Evolutionary conservation across 2,888 invertebrate species (phyloP).

Genomic region (Caenorhabditis sp.): DNA sequence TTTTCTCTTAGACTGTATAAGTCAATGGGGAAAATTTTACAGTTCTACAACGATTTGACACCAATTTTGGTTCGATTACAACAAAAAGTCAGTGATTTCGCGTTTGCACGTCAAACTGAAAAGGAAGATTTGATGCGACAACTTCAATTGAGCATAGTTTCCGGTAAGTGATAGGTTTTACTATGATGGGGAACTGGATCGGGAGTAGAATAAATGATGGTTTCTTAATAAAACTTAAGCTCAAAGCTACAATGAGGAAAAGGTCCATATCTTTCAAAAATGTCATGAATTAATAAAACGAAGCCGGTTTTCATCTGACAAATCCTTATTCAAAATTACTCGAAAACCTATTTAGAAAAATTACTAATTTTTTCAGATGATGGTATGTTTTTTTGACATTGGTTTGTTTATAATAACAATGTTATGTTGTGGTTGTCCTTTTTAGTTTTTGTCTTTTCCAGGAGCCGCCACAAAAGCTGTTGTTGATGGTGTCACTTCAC

Average conservation of each 20-base stretch:
- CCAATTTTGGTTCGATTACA: slow-evolving; percentile 91
- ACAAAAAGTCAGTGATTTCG: slow-evolving; percentile 95
- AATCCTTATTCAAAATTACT: no score
- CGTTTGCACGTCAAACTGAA: slow-evolving; percentile 97
- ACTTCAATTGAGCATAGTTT: slow-evolving; percentile 77
- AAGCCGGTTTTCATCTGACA: no score
- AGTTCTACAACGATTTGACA: slow-evolving; percentile 77
- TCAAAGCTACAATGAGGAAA: no score
- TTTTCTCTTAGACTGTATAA: no score
- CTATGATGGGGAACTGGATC: no score
- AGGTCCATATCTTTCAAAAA: no score
- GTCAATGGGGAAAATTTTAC: no score
- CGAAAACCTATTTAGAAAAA: no score
- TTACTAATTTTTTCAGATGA: slow-evolving; percentile 29
- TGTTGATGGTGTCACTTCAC: slow-evolving; percentile 28
- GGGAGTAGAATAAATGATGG: no score
- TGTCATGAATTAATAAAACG: no score
- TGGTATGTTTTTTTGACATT: slow-evolving; percentile 15
- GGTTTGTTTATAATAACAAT: slow-evolving; percentile 9
- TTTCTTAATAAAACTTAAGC: no score
- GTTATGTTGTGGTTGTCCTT: neutral
- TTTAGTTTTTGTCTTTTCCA: slow-evolving; percentile 20
- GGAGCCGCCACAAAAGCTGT: slow-evolving; percentile 35
- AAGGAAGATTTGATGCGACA: slow-evolving; percentile 96
- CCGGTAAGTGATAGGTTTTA: slow-evolving; percentile 33